phyloP scores from a whole-genome alignment of 2,888 invertebrate genomes.

The Melanophora roralis region DNA sequence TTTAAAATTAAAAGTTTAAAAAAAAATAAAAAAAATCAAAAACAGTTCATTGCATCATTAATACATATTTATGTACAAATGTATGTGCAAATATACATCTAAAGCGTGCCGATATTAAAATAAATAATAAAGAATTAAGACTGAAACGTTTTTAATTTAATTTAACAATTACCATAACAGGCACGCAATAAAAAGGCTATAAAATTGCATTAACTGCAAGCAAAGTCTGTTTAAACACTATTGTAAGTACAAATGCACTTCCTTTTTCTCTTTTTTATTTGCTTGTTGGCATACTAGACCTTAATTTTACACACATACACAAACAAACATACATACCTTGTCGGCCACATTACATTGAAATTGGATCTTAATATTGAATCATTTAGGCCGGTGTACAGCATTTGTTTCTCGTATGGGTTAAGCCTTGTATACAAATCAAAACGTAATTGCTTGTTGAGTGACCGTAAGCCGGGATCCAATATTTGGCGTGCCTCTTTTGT shows the following conservation, averaged over 20 bases:
- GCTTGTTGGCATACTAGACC: too few relatives aligned
- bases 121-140: neutral
- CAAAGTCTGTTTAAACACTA: neutral
- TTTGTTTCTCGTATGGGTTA: constrained; percentile 64
- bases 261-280: neutral
- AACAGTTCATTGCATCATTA: constrained; percentile 45
- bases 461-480: constrained; percentile 56
- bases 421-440: constrained; percentile 66
- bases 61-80: too few relatives aligned
- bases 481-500: constrained; percentile 66
- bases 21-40: neutral
- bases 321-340: constrained; percentile 64
- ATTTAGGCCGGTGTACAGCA: constrained; percentile 57
- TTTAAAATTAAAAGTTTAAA: too few relatives aligned
- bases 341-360: constrained; percentile 66
- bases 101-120: constrained; percentile 25
- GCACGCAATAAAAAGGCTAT: constrained; percentile 4
- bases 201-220: constrained; percentile 3
- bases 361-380: constrained; percentile 59
- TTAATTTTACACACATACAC: constrained; percentile 40
- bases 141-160: neutral
- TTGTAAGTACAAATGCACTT: neutral
- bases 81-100: too few relatives aligned
- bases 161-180: constrained; percentile 13
- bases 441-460: constrained; percentile 55